Conservation (phyloP, 2,113 vertebrate genomes). For the Rhinopomastus cyanomelas region DNA sequence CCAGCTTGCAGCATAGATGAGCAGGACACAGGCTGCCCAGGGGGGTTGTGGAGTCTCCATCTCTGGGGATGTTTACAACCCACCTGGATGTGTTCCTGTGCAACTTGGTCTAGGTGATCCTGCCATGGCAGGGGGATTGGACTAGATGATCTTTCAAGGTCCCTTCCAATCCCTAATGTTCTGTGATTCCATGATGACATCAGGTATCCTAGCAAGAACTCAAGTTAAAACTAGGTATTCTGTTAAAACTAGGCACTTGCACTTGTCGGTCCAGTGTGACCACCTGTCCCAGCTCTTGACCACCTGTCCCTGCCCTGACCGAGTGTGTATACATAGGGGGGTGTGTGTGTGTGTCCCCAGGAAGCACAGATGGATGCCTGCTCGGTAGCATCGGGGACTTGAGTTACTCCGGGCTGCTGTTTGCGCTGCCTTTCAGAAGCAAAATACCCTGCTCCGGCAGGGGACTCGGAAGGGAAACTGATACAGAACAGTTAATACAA, state of each 20-base stretch:
- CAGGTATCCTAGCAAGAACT: not conserved
- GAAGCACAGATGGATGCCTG: not conserved
- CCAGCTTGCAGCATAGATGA: not conserved
- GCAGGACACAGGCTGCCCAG: no score
- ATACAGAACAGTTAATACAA: conserved; percentile 15
- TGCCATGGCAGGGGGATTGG: no score
- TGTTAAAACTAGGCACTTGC: not conserved
- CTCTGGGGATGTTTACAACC: no score
- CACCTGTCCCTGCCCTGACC: not conserved
- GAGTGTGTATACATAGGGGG: no score
- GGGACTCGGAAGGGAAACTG: conserved; percentile 7
- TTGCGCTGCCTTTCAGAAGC: conserved; percentile 13
- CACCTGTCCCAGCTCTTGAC: not conserved
- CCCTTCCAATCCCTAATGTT: no score
- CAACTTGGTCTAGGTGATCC: no score
- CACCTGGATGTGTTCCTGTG: no score
- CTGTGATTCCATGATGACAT: no score
- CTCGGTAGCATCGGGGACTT: not conserved
- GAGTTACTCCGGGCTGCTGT: not conserved
- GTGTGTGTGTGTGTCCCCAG: not conserved
- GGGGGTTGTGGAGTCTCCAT: no score
- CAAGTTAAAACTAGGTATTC: not conserved
- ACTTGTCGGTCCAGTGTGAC: not conserved
- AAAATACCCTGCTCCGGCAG: conserved; percentile 5
- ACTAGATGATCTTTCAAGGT: no score